Evolutionary conservation across 2,113 vertebrate genomes (phyloP), one percentile per base, ranked within the genome.

Genomic region (Phrynocephalus versicolor): DNA sequence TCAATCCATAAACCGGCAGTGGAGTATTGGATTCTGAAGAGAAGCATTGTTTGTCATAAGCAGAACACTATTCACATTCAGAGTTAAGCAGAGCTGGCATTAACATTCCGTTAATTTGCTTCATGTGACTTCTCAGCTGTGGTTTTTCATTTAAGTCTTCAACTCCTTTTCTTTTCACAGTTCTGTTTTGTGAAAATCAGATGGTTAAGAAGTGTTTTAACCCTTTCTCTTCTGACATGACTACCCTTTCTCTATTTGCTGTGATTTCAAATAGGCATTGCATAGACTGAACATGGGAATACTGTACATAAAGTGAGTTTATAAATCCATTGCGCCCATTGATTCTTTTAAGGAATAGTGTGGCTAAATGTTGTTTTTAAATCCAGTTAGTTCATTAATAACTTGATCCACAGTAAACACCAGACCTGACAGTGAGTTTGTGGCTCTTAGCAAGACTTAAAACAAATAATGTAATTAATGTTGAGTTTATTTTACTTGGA

Each of bases 41-140:
- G 94, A 84, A 69, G 91, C 86, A 92, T 95, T 95, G 95, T 95
- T 93, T 91, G 3, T 88, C 78, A 0, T 35, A 64, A 74, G 86
- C 86, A 57, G 93, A 95, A 95, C 95, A 95, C 92, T 95, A 91
- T 89, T 94, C 76, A 1, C 90, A 93, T 94, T 94, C 92, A 96
- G 79, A 89, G 94, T 89, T 89, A 90, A 94, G 94, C 93, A 94
- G 93, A 90, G 91, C 94, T 94, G 94, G 94, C 87, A 87, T 93
- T 93, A 91, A 94, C 92, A 92, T 94, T 88, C 88, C 88, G 89
- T 91, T 95, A 93, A 95, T 96, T 95, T 95, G 93, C 88, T 95
- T 95, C 96, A 96, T 96, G 95, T 95, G 95, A 97, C 95, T 94
- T 92, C 95, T 97, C 96, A 96, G 96, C 96, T 96, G 95, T 95